A percentile compares a stretch with the other conserved stretches of the same genome.
phyloP scores from a whole-genome alignment of 2,888 invertebrate species.

The Lithophane leautieri region DNA sequence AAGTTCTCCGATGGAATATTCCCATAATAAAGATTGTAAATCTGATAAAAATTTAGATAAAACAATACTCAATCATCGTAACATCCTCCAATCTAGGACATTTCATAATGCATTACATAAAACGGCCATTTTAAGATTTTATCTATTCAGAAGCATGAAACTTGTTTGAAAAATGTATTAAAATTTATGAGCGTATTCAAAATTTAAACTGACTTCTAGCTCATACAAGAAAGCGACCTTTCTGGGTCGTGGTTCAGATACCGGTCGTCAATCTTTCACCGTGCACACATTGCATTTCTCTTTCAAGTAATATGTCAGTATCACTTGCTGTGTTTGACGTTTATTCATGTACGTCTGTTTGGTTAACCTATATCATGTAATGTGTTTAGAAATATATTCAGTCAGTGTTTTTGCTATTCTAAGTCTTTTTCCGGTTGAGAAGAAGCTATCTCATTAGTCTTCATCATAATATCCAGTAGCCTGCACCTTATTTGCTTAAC shows the following conservation, averaged over 20 bases:
- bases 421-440: neutral
- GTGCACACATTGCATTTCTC: constrained; percentile 65
- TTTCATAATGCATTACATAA: constrained; percentile 64
- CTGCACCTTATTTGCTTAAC: no score
- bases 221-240: constrained; percentile 73
- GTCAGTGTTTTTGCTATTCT: neutral
- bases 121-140: constrained; percentile 46
- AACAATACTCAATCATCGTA: constrained; percentile 53
- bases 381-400: neutral
- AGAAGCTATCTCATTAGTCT: neutral
- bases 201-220: constrained; percentile 47
- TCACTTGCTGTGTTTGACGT: constrained; percentile 31
- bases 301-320: constrained; percentile 55
- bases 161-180: constrained; percentile 49
- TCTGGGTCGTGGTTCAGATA: constrained; percentile 73
- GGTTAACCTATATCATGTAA: neutral
- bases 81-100: constrained; percentile 40
- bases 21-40: constrained; percentile 16
- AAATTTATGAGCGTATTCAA: constrained; percentile 61
- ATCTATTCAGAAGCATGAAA: constrained; percentile 41
- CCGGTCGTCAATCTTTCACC: constrained; percentile 70
- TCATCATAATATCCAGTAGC: neutral
- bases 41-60: constrained; percentile 37
- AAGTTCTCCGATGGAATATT: constrained; percentile 40
- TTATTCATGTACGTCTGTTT: constrained; percentile 20